Evolutionary conservation across 2,888 invertebrate genomes (phyloP).

Genomic region (Euzetes globulus): DNA sequence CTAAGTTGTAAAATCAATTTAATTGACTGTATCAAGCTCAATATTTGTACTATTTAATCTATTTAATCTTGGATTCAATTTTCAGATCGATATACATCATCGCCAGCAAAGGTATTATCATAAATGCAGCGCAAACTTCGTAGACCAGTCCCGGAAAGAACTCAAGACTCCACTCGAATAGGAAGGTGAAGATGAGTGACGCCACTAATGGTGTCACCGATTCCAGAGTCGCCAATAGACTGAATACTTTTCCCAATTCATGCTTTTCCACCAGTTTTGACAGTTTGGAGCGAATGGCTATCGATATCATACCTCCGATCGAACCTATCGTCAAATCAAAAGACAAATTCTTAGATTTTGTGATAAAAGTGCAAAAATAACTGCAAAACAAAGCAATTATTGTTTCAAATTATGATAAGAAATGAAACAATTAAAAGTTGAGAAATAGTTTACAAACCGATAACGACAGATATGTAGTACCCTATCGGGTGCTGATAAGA

Average conservation of each 20-base stretch:
- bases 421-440: not conserved
- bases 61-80: not conserved
- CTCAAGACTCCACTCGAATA: not conserved
- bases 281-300: not conserved
- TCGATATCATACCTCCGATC: not conserved
- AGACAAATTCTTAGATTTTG: not conserved
- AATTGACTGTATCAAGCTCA: no score
- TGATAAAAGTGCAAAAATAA: not conserved
- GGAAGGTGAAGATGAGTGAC: not conserved
- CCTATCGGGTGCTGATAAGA: slow-evolving; percentile 10
- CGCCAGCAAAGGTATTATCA: not conserved
- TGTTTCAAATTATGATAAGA: no score
- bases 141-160: not conserved
- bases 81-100: not conserved
- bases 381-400: no score
- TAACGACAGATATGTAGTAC: not conserved
- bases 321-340: not conserved
- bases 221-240: slow-evolving; percentile 1
- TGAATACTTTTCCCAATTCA: slow-evolving; percentile 15
- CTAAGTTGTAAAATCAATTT: no score
- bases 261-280: not conserved
- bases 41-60: no score
- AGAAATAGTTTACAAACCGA: not conserved
- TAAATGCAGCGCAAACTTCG: not conserved
- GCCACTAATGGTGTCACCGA: not conserved